Percentiles rank a stretch among this genome's conserved stretches.
Conservation (phyloP, 2,797 vertebrate species). For the Epinephelus malabaricus region DNA sequence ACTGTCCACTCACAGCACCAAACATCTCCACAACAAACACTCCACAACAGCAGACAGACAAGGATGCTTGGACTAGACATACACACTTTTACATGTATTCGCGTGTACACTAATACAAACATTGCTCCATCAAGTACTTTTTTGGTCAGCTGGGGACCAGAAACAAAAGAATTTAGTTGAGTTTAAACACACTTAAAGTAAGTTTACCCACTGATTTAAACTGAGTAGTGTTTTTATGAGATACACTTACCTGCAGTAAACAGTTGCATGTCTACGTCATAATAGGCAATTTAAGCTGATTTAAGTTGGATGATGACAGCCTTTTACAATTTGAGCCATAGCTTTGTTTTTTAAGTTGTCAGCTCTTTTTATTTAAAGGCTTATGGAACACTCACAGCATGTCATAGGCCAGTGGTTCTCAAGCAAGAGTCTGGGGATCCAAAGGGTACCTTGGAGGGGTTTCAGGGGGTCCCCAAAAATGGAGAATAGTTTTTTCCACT, state of each 20-base stretch:
- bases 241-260: not conserved
- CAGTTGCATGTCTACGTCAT: not conserved
- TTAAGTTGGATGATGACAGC: not conserved
- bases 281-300: constrained; percentile 1
- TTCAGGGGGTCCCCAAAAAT: too few species aligned
- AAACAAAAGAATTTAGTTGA: not conserved
- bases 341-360: not conserved
- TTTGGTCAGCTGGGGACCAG: not conserved
- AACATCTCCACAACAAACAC: constrained; percentile 78
- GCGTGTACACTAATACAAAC: not conserved
- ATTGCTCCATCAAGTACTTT: constrained; percentile 3
- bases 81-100: not conserved
- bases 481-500: too few species aligned
- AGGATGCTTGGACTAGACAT: not conserved
- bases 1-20: constrained; percentile 51
- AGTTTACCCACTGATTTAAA: constrained; percentile 21
- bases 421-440: too few species aligned
- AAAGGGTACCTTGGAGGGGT: too few species aligned
- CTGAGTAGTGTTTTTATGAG: constrained; percentile 34
- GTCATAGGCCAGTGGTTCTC: too few species aligned
- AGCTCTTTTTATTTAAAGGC: constrained; percentile 7
- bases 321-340: not conserved
- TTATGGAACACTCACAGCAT: not conserved
- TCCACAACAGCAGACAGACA: constrained; percentile 20
- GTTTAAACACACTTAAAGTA: constrained; percentile 24